Evolutionary conservation across 64 coral and sea anemone genomes (phyloP).

Genomic region (Catalaphyllia jardinei): DNA sequence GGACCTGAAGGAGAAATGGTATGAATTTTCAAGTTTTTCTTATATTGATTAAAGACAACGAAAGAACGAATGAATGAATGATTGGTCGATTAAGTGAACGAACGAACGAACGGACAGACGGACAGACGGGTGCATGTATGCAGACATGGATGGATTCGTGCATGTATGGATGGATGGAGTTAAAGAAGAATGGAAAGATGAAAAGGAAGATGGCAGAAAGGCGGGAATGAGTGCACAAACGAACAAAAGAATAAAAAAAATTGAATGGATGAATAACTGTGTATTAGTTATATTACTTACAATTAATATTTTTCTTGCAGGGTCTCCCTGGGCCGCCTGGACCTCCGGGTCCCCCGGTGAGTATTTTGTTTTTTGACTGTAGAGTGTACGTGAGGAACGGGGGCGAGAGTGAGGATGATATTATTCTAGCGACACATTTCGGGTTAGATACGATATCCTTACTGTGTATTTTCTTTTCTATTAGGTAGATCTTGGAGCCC

Average conservation of each 20-base stretch:
- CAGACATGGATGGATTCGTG: too few species aligned
- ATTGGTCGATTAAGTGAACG: neutral
- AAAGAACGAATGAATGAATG: neutral
- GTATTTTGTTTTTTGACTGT: neutral
- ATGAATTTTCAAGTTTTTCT: neutral
- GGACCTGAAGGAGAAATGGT: constrained; percentile 48
- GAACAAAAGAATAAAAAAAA: too few species aligned
- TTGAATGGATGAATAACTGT: too few species aligned
- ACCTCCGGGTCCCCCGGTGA: constrained; percentile 56
- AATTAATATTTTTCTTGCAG: constrained; percentile 14
- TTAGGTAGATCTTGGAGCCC: constrained; percentile 5
- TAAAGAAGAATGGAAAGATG: too few species aligned
- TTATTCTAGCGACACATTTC: too few species aligned
- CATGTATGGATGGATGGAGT: too few species aligned
- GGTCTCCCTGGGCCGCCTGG: constrained; percentile 48
- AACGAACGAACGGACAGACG: too few species aligned
- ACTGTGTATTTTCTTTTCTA: neutral
- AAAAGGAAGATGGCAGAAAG: too few species aligned
- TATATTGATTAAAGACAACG: neutral
- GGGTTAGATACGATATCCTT: neutral
- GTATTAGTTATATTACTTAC: neutral
- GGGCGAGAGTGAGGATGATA: neutral
- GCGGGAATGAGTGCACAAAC: neutral
- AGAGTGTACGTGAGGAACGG: neutral
- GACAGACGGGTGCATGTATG: too few species aligned